Evolutionary conservation across 2,113 vertebrate species (phyloP).

Genomic region (Pan troglodytes): DNA sequence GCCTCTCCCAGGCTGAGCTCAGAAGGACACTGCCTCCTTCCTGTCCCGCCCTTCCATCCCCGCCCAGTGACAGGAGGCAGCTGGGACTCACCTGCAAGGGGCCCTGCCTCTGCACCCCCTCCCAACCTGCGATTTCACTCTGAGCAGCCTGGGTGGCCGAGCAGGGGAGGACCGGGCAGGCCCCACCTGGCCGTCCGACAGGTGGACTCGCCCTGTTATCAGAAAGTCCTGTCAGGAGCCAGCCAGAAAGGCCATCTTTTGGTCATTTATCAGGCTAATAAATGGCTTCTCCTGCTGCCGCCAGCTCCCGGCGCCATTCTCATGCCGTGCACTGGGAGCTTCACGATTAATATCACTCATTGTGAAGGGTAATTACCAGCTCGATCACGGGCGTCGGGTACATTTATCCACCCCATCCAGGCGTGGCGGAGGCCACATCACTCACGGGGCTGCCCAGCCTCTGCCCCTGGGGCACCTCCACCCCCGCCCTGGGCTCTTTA

Average conservation of each 20-base stretch:
- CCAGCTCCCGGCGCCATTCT: slow-evolving; percentile 70
- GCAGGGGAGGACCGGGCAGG: neutral
- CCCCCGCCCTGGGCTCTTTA: neutral
- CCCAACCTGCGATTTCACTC: neutral
- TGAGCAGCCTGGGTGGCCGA: neutral
- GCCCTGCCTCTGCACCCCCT: neutral
- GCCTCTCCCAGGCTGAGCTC: neutral
- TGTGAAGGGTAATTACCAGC: slow-evolving; percentile 86
- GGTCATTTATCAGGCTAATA: slow-evolving; percentile 79
- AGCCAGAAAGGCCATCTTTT: slow-evolving; percentile 72
- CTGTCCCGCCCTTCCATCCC: neutral
- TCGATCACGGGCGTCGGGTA: slow-evolving; percentile 81
- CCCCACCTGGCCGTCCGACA: neutral
- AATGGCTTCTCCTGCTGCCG: slow-evolving; percentile 73
- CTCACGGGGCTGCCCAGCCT: slow-evolving; percentile 69
- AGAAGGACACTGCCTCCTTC: neutral
- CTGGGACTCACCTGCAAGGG: neutral
- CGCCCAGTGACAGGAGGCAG: neutral
- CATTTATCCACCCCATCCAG: slow-evolving; percentile 83
- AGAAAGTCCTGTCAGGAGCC: slow-evolving; percentile 55
- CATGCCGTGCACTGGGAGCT: slow-evolving; percentile 66
- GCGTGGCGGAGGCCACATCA: slow-evolving; percentile 75
- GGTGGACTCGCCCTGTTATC: neutral
- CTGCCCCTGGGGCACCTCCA: neutral
- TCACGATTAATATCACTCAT: slow-evolving; percentile 85